A percentile compares a stretch with the other conserved stretches of the same genome.
Conservation (phyloP, 1,140 invertebrate species). For the Sminthurides bifidus region DNA sequence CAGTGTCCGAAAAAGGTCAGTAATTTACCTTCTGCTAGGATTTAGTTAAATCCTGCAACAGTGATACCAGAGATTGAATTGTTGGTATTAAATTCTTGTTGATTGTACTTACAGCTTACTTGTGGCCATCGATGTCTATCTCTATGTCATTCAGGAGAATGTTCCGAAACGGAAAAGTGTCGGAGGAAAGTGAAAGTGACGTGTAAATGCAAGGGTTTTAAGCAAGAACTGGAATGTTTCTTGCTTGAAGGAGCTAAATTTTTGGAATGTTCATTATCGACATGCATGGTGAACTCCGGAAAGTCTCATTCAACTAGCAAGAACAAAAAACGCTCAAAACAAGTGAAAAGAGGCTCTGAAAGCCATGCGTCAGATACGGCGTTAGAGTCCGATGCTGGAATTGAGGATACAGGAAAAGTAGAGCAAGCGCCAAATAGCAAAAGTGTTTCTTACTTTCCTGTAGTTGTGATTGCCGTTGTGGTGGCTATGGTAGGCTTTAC, state of each 20-base stretch:
- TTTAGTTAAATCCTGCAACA: slow-evolving; percentile 11
- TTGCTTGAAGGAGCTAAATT: slow-evolving; percentile 19
- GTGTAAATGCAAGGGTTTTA: slow-evolving; percentile 66
- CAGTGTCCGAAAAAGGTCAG: slow-evolving; percentile 72
- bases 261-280: slow-evolving; percentile 15
- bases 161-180: slow-evolving; percentile 52
- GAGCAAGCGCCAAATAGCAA: no score
- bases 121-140: slow-evolving; percentile 59
- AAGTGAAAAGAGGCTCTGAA: no score
- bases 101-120: slow-evolving; percentile 36
- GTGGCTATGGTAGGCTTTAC: no score
- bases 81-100: slow-evolving; percentile 7
- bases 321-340: no score
- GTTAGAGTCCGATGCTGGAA: no score
- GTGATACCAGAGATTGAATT: slow-evolving; percentile 14
- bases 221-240: slow-evolving; percentile 59
- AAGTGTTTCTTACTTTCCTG: no score
- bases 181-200: slow-evolving; percentile 64
- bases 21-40: slow-evolving; percentile 16
- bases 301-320: no score
- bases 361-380: no score
- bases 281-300: no score
- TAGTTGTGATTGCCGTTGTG: no score
- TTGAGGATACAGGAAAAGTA: no score
- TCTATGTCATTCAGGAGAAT: slow-evolving; percentile 63